Conservation (phyloP, 2,888 invertebrate genomes). For the Erebia ligea region DNA sequence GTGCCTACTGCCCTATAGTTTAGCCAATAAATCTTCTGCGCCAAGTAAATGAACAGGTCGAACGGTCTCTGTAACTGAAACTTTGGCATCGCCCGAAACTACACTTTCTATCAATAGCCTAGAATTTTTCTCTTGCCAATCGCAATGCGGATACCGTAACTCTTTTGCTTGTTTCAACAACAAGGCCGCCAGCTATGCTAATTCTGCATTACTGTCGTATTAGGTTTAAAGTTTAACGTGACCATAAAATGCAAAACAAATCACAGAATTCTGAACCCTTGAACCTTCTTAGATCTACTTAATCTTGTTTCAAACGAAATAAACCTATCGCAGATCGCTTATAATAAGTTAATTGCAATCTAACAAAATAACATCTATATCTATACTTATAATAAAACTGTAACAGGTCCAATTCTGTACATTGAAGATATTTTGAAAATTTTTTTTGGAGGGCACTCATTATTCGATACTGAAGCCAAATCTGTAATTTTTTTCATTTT, state of each 20-base stretch:
- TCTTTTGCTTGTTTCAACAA: constrained; percentile 35
- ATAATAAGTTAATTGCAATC: too few relatives aligned
- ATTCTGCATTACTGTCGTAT: constrained; percentile 12
- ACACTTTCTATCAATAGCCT: constrained; percentile 36
- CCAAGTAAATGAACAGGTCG: constrained; percentile 34
- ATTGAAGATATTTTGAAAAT: too few relatives aligned
- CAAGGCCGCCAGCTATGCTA: constrained; percentile 32
- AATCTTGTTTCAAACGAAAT: too few relatives aligned
- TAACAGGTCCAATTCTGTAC: too few relatives aligned
- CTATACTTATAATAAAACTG: too few relatives aligned
- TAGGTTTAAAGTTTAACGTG: constrained; percentile 2
- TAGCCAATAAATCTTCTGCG: constrained; percentile 5
- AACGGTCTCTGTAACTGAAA: constrained; percentile 23
- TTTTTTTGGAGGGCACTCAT: too few relatives aligned
- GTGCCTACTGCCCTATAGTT: not conserved
- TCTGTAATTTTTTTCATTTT: too few relatives aligned
- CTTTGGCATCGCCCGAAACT: constrained; percentile 31
- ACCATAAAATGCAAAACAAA: not conserved
- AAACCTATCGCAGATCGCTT: too few relatives aligned
- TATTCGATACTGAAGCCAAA: too few relatives aligned
- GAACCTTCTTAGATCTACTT: not conserved
- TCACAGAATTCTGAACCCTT: not conserved
- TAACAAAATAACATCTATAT: too few relatives aligned
- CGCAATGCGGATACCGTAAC: constrained; percentile 45
- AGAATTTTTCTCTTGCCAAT: constrained; percentile 42